Percentiles rank a stretch among this genome's conserved stretches.
Evolutionary conservation across 1,140 invertebrate genomes (phyloP).

Genomic region (Aphis craccivora): DNA sequence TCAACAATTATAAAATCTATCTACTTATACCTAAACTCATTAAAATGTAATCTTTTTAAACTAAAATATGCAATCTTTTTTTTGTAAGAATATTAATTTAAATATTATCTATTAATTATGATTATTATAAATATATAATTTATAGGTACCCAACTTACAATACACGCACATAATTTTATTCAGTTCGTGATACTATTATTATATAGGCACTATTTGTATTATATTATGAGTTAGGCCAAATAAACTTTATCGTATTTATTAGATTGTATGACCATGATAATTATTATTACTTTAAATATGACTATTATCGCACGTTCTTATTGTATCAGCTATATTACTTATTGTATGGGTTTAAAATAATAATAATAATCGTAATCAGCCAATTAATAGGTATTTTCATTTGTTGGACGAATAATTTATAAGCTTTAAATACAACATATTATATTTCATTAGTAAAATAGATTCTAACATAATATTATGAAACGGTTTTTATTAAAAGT

Average conservation of each 20-base stretch:
- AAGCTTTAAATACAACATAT: neutral
- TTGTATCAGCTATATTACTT: neutral
- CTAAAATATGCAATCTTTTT: neutral
- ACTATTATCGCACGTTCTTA: neutral
- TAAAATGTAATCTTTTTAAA: neutral
- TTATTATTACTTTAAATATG: neutral
- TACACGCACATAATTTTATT: no score
- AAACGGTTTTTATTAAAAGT: neutral
- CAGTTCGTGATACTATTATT: no score
- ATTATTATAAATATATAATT: no score
- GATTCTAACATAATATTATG: neutral
- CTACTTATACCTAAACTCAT: neutral
- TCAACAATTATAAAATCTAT: neutral
- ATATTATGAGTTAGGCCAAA: neutral
- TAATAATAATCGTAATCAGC: neutral
- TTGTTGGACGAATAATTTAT: neutral
- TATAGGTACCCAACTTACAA: no score
- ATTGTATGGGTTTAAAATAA: neutral
- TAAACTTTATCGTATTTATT: neutral
- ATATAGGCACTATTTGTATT: no score
- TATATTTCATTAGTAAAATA: neutral
- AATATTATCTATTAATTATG: no score
- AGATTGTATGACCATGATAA: neutral
- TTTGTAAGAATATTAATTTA: no score
- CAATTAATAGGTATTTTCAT: neutral